Base-by-base conservation (phyloP, 2,888 invertebrate species). In the Eristalinus sepulchralis region DNA sequence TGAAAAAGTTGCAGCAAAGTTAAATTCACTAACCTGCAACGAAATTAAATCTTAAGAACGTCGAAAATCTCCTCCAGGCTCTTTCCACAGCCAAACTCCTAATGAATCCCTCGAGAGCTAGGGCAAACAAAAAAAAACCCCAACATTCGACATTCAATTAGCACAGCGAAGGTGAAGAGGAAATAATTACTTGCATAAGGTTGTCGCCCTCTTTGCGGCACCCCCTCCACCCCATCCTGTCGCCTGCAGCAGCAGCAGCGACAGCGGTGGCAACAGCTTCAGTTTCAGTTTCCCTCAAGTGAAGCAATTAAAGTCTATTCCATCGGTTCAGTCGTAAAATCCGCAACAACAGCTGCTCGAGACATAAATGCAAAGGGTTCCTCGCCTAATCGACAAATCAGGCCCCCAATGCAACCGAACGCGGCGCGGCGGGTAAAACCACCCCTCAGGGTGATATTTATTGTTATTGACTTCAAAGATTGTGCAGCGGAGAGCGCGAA, bases 161-260 rank as follows among this genome's bases (percentile, higher is more conserved):
- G 47, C 47, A 47, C 6, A 36, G 20, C 36, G 33, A 22, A 78
- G 55, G 57, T 20, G 55, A 67, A 53, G 17, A 67, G 39, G 17
- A 71, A 78, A 75, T 83, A 83, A 83, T 83, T 80, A 84, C 64
- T 75, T 70, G 75, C 80, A 83, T 66, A 84, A 79, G 75, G 78
- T 39, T 39, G 70, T 60, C 20, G 47, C 13, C 20, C 59, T 8
- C 17, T 47, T 36, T 53, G 20, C 17, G 66, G n/a, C 11, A 60
- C 13, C 13, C 34, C 39, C 39, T 4, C 5, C 39, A 0, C 17
- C 17, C 3, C 39, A 1, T 8, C 47, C 17, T 17, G 17, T 17
- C n/a, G 17, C 47, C 47, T 47, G 39, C 39, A 39, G 13, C 39
- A 17, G 39, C 4, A 39, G 17, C 47, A 47, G 17, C 47, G 36